phyloP scores from a whole-genome alignment of 2,113 vertebrate genomes.

The Apeltes quadracus region DNA sequence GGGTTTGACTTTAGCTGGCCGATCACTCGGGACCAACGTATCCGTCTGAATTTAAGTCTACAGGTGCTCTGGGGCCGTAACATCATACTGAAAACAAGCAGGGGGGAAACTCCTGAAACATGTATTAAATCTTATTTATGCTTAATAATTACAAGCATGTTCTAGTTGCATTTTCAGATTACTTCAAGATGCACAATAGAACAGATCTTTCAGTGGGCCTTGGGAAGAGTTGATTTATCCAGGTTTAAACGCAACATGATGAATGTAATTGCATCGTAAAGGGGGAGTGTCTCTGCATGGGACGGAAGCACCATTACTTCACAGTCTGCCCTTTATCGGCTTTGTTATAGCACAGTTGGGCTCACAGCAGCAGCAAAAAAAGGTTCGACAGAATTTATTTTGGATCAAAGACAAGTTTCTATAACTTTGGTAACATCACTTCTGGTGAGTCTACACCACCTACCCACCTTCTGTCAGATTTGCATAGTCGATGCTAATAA shows the following conservation, averaged over 20 bases:
- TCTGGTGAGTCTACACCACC: constrained; percentile 20
- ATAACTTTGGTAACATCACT: constrained; percentile 4
- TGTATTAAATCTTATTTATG: too few species aligned
- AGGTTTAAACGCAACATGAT: not conserved
- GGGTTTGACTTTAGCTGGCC: too few species aligned
- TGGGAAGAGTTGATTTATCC: not conserved
- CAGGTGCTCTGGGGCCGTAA: too few species aligned
- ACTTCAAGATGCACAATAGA: not conserved
- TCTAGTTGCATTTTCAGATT: not conserved
- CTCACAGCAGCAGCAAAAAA: constrained; percentile 2
- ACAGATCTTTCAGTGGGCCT: not conserved
- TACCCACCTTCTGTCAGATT: constrained; percentile 46
- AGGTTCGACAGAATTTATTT: not conserved
- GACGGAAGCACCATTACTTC: not conserved
- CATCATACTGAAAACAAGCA: too few species aligned
- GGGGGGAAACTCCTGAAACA: too few species aligned
- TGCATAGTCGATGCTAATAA: constrained; percentile 37
- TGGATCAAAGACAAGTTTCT: constrained; percentile 1
- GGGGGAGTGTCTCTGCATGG: constrained; percentile 13
- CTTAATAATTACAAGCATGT: not conserved
- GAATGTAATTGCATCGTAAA: not conserved
- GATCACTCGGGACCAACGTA: too few species aligned
- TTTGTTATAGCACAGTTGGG: too few species aligned
- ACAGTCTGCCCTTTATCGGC: not conserved
- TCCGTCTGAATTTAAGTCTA: too few species aligned